phyloP scores from a whole-genome alignment of 2,113 vertebrate species.

The Pachypanchax playfairii region DNA sequence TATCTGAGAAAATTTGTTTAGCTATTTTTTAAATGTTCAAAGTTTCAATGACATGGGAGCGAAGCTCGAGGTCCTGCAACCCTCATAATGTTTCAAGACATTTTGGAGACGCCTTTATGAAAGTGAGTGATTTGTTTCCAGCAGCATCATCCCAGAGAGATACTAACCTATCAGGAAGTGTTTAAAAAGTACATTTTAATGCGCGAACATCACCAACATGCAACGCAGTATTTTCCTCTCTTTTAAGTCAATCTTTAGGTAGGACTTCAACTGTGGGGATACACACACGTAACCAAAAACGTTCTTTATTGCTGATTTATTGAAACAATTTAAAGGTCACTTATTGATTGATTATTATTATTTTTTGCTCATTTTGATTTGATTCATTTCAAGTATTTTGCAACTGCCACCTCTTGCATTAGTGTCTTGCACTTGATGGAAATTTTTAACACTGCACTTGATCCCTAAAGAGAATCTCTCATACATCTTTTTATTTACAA shows the following conservation, averaged over 20 bases:
- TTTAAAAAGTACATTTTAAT: constrained; percentile 65
- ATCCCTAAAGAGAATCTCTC: not conserved
- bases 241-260: constrained; percentile 13
- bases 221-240: constrained; percentile 30
- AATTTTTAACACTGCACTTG: not conserved
- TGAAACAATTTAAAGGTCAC: not conserved
- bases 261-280: not conserved
- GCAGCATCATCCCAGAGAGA: no score
- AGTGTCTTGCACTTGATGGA: constrained; percentile 40
- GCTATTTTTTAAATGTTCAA: no score
- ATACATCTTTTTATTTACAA: not conserved
- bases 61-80: no score
- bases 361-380: not conserved
- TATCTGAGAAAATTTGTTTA: no score
- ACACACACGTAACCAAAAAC: constrained; percentile 28
- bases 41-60: no score
- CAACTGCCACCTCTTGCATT: constrained; percentile 30
- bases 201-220: constrained; percentile 42
- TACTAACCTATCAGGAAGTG: no score
- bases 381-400: constrained; percentile 12
- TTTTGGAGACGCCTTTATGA: no score
- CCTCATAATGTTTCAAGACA: no score
- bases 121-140: no score
- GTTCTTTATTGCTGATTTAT: constrained; percentile 24
- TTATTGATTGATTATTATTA: constrained; percentile 12